Evolutionary conservation across 2,797 vertebrate species (phyloP), one percentile per base, ranked within the genome.

Genomic region (Enteromius unitaeniatus): DNA sequence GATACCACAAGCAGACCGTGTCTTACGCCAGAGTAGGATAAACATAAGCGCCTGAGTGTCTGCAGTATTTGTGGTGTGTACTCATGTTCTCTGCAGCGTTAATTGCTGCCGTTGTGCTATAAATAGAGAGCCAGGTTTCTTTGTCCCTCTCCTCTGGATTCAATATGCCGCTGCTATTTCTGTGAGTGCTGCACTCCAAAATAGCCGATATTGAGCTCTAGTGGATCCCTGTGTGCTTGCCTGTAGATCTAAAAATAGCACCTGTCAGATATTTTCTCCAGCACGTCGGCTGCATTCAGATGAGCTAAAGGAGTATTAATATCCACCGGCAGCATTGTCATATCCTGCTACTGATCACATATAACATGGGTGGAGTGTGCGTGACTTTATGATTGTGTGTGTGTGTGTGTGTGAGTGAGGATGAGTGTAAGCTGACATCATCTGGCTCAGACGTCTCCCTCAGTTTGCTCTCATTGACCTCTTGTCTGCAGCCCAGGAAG

Each of bases 221-320:
- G 93, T 92, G 92, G 92, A 94, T 93, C 90, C 89, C 69, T 84
- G 91, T 90, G 89, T 87, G 91, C 91, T 92, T 88, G 91, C 92
- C 92, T 91, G 91, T 88, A 87, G 90, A 60, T 53, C 94, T 95
- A 95, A 93, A 94, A 95, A 95, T 95, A 95, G 94, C 90, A 75
- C 84, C 90, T 91, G 93, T 93, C 92, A 93, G 93, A 94, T 94
- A 94, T 94, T 94, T 93, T 93, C 92, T 93, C 92, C 93, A 88
- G 90, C 89, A 88, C 91, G 92, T 91, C 88, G 82, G 88, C 90
- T 89, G 53, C 92, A 90, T 60, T 42, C 72, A 34, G 53, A 79
- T 81, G 73, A 84, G 77, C 73, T 55, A 42, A 31, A 65, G 80
- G 90, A 91, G 91, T 94, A 94, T 95, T 95, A 95, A 95, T 94